phyloP scores from a whole-genome alignment of 2,888 invertebrate species.

The Ochlodes sylvanus region DNA sequence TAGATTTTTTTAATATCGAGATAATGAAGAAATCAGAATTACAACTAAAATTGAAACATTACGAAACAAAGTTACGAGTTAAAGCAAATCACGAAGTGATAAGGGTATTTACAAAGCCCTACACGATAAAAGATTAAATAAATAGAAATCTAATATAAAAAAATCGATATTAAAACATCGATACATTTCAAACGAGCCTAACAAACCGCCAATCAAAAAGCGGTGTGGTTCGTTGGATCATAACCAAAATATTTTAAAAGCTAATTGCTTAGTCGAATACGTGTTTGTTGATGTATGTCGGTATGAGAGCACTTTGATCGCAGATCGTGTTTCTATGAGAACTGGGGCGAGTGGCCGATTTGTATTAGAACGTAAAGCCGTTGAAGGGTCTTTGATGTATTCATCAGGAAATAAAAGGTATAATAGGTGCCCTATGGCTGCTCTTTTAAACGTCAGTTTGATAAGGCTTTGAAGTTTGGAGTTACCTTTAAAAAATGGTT shows the following conservation, averaged over 20 bases:
- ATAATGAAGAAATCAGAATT: no score
- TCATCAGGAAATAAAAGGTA: slow-evolving; percentile 8
- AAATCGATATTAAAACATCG: slow-evolving; percentile 4
- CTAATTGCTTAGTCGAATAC: slow-evolving; percentile 15
- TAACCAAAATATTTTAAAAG: slow-evolving; percentile 21
- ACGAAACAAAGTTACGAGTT: no score
- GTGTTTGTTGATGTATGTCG: slow-evolving; percentile 12
- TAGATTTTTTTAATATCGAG: no score
- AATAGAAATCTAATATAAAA: no score
- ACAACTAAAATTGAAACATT: no score
- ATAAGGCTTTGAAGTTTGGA: neutral
- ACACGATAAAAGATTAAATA: no score
- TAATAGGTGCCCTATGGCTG: neutral
- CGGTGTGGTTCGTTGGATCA: slow-evolving; percentile 11
- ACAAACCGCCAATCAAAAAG: slow-evolving; percentile 1
- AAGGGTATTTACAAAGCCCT: no score
- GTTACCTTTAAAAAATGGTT: no score
- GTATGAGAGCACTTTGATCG: slow-evolving; percentile 12
- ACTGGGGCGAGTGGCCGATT: slow-evolving; percentile 1
- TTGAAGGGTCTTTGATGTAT: slow-evolving; percentile 16
- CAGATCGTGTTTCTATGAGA: slow-evolving; percentile 15
- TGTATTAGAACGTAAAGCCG: slow-evolving; percentile 2
- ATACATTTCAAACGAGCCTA: neutral
- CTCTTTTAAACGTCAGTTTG: neutral
- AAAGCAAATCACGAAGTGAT: no score